Evolutionary conservation across 2,888 invertebrate species (phyloP), one percentile per base, ranked within the genome.

Genomic region (Chrysina gloriosa): DNA sequence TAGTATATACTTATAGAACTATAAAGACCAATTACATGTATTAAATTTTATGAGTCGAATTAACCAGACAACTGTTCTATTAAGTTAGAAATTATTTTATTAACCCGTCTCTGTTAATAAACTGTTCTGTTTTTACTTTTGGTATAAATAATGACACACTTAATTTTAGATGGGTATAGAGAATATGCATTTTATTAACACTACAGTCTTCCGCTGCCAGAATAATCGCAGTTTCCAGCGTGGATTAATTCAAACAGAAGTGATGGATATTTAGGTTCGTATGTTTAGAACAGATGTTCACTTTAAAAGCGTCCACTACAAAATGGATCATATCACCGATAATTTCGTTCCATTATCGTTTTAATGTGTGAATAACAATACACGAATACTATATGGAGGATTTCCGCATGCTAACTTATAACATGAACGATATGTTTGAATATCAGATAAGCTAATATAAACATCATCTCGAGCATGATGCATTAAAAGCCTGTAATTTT

Each of bases 11-110:
- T n/a, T n/a, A n/a, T 14, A 54, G 19, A 4, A 19, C n/a, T 36
- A 34, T 36, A 36, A 9, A n/a, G 7, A 14, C 14, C 27, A 42
- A 7, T n/a, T 58, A n/a, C n/a, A n/a, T n/a, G 11, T n/a, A 25
- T 58, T 36, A 25, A 42, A 25, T 19, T 58, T 39, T 42, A 42
- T 58, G 58, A 39, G 36, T 14, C 14, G 16, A 58, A 58, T 58
- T 58, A 58, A 14, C 6, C n/a, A 27, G 16, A 27, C 58, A 58
- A 58, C 25, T 42, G 27, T 23, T 16, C 16, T 42, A 58, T 42
- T 42, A 42, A 19, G 25, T 42, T 58, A 58, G 42, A 58, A 58
- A 58, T 58, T 39, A 58, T 25, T 58, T 58, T 58, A 58, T 58
- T 58, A 27, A 23, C 25, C 25, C 39, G 25, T 58, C 42, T 27